Conservation (phyloP, 2,797 vertebrate species). For the Sebastes oblongus region DNA sequence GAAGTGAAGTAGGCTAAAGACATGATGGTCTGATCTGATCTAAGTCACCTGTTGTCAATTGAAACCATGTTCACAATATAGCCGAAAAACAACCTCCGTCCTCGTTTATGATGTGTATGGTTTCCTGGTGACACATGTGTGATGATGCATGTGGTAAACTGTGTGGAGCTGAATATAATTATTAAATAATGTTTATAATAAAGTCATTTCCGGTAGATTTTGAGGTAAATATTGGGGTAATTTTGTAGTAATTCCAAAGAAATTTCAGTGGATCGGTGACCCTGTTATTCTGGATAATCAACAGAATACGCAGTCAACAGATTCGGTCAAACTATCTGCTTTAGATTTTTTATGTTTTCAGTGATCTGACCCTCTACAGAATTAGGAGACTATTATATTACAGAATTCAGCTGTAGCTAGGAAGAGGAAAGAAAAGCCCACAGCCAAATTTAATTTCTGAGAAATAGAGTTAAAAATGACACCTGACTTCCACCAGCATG, state of each 20-base stretch:
- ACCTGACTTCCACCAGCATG: not conserved
- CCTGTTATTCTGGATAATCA: too few species aligned
- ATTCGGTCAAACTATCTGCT: not conserved
- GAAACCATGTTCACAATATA: not conserved
- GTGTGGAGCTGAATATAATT: not conserved
- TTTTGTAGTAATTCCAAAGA: too few species aligned
- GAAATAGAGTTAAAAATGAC: not conserved
- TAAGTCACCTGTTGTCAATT: not conserved
- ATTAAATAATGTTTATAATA: too few species aligned
- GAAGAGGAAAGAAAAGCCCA: not conserved
- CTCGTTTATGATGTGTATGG: not conserved
- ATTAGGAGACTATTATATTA: not conserved
- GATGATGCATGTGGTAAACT: not conserved
- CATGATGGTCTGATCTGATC: not conserved
- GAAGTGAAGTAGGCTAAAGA: not conserved
- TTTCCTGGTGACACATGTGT: not conserved
- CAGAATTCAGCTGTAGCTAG: not conserved
- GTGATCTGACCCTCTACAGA: not conserved
- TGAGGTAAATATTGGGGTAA: too few species aligned
- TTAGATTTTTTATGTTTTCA: not conserved
- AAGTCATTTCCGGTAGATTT: too few species aligned
- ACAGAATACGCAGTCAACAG: too few species aligned
- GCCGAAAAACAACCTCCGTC: not conserved
- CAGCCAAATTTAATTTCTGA: not conserved
- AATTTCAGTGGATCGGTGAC: too few species aligned